Conservation (phyloP, 2,113 vertebrate species). For the Grantiella picta region DNA sequence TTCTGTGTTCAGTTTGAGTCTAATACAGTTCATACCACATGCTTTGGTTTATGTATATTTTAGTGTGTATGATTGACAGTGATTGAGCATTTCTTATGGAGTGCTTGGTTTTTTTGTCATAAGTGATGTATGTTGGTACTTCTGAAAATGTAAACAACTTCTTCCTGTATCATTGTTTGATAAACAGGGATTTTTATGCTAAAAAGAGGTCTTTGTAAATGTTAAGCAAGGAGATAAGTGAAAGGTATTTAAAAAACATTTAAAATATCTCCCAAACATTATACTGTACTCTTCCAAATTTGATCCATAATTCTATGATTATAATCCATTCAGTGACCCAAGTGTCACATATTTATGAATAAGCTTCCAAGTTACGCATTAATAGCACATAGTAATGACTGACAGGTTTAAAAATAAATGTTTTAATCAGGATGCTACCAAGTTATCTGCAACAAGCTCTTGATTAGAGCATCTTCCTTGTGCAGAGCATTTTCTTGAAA, state of each 20-base stretch:
- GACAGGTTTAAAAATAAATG: constrained; percentile 50
- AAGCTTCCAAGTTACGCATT: not conserved
- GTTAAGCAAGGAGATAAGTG: constrained; percentile 54
- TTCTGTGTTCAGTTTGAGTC: constrained; percentile 72
- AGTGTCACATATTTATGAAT: constrained; percentile 29
- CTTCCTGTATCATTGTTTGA: constrained; percentile 77
- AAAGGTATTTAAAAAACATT: constrained; percentile 39
- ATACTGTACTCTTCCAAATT: constrained; percentile 1
- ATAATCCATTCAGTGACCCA: constrained; percentile 30
- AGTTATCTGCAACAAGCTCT: constrained; percentile 10
- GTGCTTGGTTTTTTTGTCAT: constrained; percentile 83
- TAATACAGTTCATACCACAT: constrained; percentile 70
- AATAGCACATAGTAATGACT: constrained; percentile 14
- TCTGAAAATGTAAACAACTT: constrained; percentile 84
- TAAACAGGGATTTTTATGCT: constrained; percentile 75
- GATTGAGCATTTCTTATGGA: constrained; percentile 80
- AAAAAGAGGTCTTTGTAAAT: constrained; percentile 68
- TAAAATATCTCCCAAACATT: not conserved
- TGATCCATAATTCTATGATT: not conserved
- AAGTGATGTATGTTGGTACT: constrained; percentile 85
- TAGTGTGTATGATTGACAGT: constrained; percentile 83
- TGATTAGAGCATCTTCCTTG: constrained; percentile 4
- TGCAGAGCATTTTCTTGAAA: not conserved
- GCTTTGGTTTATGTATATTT: constrained; percentile 81
- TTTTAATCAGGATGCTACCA: constrained; percentile 30